These are phyloP conservation scores for Chaenodraco wilsoni DNA, from an alignment of 2,797 vertebrate genomes.

Conservation along the genomic window DNA sequence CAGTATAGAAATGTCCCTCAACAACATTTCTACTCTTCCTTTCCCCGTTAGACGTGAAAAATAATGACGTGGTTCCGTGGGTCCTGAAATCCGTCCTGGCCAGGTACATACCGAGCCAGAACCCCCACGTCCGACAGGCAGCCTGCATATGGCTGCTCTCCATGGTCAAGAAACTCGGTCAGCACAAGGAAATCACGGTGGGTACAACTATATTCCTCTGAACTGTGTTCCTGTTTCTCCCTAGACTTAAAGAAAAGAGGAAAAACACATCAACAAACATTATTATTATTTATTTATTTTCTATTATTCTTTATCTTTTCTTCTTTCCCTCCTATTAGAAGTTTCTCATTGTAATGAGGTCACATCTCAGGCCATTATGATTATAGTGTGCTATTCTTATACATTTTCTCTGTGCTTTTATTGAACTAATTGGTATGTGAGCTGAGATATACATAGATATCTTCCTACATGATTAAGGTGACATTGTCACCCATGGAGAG, in stretches of 20 bases:
- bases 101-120: slow-evolving; percentile 92
- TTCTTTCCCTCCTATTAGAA: too few species aligned
- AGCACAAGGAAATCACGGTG: slow-evolving; percentile 94
- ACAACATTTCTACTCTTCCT: not conserved
- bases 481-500: too few species aligned
- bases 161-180: slow-evolving; percentile 92
- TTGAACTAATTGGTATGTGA: too few species aligned
- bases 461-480: too few species aligned
- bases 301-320: too few species aligned
- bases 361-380: too few species aligned
- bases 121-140: slow-evolving; percentile 94
- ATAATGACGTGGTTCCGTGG: slow-evolving; percentile 94
- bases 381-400: too few species aligned
- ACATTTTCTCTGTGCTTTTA: too few species aligned
- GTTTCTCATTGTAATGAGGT: too few species aligned
- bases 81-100: slow-evolving; percentile 90
- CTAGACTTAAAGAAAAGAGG: not conserved
- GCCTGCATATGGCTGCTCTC: slow-evolving; percentile 98
- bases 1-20: not conserved
- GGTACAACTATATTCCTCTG: not conserved
- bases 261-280: not conserved
- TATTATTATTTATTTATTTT: too few species aligned
- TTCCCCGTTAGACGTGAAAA: slow-evolving; percentile 84
- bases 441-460: too few species aligned
- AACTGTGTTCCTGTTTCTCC: not conserved